Evolutionary conservation across 1,140 invertebrate genomes (phyloP).

Genomic region (Belonocnema kinseyi): DNA sequence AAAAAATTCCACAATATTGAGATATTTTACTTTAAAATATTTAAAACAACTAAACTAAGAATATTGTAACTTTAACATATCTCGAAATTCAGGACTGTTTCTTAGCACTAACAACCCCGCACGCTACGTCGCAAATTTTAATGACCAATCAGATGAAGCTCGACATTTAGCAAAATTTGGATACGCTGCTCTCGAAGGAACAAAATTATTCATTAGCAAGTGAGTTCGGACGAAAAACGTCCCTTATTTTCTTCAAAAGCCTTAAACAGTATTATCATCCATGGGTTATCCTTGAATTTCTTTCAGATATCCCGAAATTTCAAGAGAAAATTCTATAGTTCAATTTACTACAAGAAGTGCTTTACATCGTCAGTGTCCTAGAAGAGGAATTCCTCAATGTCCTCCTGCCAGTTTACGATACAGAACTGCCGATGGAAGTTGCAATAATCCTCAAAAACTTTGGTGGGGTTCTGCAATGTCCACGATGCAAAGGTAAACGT

Average conservation of each 20-base stretch:
- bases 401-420: conserved; percentile 79
- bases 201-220: conserved; percentile 61
- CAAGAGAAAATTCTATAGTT: conserved; percentile 51
- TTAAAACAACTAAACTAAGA: too few relatives aligned
- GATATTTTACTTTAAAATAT: too few relatives aligned
- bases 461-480: conserved; percentile 90
- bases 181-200: conserved; percentile 82
- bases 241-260: background rate
- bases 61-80: conserved; percentile 20
- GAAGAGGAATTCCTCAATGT: conserved; percentile 78
- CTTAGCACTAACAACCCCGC: conserved; percentile 82
- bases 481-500: conserved; percentile 79
- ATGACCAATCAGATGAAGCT: conserved; percentile 80
- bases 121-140: conserved; percentile 84
- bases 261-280: background rate
- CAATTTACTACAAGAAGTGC: conserved; percentile 52
- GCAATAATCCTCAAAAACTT: conserved; percentile 86
- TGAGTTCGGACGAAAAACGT: conserved; percentile 47
- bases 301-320: conserved; percentile 57
- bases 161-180: conserved; percentile 81
- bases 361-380: conserved; percentile 80
- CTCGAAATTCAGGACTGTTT: conserved; percentile 77
- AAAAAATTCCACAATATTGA: too few relatives aligned
- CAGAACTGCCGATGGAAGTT: conserved; percentile 89
- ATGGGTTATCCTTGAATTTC: conserved; percentile 36